Conservation (phyloP, 2,797 vertebrate species). For the Petrocephalus sullivani region DNA sequence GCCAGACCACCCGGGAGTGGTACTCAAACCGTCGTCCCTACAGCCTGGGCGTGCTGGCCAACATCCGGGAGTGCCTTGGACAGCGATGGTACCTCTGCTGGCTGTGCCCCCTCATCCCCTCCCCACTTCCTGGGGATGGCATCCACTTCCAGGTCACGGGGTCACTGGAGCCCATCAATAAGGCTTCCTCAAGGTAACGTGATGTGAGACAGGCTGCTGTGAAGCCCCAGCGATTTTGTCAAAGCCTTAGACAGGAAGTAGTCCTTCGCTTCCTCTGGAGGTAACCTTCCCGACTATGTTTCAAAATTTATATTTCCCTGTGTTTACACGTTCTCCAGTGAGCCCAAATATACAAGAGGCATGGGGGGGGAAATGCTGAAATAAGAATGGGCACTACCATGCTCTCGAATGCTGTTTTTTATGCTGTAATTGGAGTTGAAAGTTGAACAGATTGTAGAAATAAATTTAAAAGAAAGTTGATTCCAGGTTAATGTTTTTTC, state of each 20-base stretch:
- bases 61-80: conserved; percentile 69
- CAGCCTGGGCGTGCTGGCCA: conserved; percentile 61
- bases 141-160: conserved; percentile 71
- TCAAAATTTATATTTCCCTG: background rate
- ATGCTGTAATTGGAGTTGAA: background rate
- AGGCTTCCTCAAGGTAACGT: background rate
- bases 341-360: background rate
- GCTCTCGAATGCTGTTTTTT: background rate
- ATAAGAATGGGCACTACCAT: background rate
- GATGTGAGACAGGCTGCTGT: background rate
- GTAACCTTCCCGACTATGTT: background rate
- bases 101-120: conserved; percentile 75
- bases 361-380: background rate
- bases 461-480: background rate
- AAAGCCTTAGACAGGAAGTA: background rate
- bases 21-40: conserved; percentile 67
- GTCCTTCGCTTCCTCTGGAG: background rate
- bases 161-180: conserved; percentile 55
- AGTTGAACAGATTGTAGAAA: background rate
- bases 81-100: conserved; percentile 74
- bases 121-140: conserved; percentile 75
- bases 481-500: background rate
- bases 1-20: conserved; percentile 86
- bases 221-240: background rate
- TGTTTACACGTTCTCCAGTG: background rate